These are phyloP conservation scores for Ophioderma brevispina DNA, from an alignment of 35 echinoderm and acorn worm species.

Conservation along the genomic window DNA sequence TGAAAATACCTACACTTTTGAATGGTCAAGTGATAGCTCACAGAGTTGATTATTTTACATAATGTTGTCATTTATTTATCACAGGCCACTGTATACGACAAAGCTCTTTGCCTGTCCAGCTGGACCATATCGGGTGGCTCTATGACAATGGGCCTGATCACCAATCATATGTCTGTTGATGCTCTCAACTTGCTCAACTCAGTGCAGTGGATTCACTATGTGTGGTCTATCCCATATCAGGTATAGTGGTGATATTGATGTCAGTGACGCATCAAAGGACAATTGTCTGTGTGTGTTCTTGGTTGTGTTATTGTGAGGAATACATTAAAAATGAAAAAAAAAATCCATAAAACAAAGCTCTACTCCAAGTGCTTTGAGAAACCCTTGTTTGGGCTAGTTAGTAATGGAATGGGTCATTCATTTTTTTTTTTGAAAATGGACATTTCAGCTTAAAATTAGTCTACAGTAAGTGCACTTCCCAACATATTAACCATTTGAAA, in stretches of 20 bases:
- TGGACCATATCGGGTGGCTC: constrained; percentile 61
- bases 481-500: too few species aligned
- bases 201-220: constrained; percentile 63
- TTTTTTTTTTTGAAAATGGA: too few species aligned
- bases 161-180: constrained; percentile 92
- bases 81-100: constrained; percentile 75
- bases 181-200: constrained; percentile 73
- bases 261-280: background rate
- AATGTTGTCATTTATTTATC: too few species aligned
- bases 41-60: too few species aligned
- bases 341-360: too few species aligned
- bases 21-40: too few species aligned
- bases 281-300: background rate
- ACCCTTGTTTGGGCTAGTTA: too few species aligned
- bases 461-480: too few species aligned
- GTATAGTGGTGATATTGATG: constrained; percentile 23
- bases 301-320: background rate
- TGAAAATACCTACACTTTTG: too few species aligned
- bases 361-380: too few species aligned
- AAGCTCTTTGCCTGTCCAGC: constrained; percentile 59
- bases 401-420: too few species aligned
- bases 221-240: constrained; percentile 75
- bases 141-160: constrained; percentile 83
- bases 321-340: background rate
- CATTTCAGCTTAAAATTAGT: too few species aligned